Conservation (phyloP, 2,888 invertebrate species). For the Ypsolopha scabrella region DNA sequence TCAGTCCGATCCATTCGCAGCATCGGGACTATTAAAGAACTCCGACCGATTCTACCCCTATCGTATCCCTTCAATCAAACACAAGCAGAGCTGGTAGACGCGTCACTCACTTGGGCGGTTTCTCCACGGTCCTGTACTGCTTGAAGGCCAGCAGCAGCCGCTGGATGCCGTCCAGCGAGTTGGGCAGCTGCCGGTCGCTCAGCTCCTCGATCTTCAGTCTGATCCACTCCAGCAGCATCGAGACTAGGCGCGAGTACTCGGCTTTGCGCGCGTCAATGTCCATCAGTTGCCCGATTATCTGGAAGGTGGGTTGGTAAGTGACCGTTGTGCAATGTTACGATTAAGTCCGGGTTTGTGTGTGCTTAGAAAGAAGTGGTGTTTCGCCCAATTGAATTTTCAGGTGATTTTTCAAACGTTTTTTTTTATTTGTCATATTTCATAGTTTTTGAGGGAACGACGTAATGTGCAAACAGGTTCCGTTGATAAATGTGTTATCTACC, state of each 20-base stretch:
- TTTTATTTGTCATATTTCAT: too few species aligned
- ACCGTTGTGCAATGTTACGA: too few species aligned
- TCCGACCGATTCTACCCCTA: too few species aligned
- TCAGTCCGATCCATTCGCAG: too few species aligned
- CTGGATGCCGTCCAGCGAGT: constrained; percentile 95
- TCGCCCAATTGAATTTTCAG: too few species aligned
- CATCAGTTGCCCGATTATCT: constrained; percentile 97
- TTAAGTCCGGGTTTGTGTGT: too few species aligned
- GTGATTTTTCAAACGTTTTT: too few species aligned
- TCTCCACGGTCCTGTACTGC: constrained; percentile 95
- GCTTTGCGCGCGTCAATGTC: constrained; percentile 93
- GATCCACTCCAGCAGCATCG: constrained; percentile 94
- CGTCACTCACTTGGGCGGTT: constrained; percentile 89
- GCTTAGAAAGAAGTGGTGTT: too few species aligned
- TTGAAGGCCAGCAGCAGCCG: constrained; percentile 90
- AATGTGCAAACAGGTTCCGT: too few species aligned
- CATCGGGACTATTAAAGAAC: not conserved
- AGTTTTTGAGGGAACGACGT: too few species aligned
- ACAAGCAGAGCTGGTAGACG: not conserved
- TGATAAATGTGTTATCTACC: too few species aligned
- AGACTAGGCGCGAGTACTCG: constrained; percentile 87
- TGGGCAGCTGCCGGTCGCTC: constrained; percentile 91
- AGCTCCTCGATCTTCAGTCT: constrained; percentile 84
- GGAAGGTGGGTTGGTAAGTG: constrained; percentile 7
- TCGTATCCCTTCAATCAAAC: too few species aligned